Conservation (phyloP, 2,113 vertebrate species). For the Charina bottae region DNA sequence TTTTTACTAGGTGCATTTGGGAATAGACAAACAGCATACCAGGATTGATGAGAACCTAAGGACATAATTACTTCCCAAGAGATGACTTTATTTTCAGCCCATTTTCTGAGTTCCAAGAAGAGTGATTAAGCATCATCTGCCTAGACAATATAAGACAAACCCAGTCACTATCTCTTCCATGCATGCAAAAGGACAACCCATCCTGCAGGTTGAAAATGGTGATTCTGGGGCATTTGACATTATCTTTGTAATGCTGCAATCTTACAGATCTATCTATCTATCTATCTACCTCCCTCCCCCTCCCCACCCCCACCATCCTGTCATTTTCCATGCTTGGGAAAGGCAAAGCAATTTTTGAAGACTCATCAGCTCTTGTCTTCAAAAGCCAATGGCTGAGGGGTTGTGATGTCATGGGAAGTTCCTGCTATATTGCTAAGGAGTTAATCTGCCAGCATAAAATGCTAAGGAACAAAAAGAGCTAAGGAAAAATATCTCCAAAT, state of each 20-base stretch:
- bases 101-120: not conserved
- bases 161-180: not conserved
- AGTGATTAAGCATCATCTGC: not conserved
- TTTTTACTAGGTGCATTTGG: slow-evolving; percentile 35
- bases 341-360: not conserved
- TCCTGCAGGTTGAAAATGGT: not conserved
- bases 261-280: not conserved
- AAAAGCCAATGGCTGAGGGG: not conserved
- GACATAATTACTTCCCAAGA: slow-evolving; percentile 12
- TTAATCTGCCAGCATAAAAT: not conserved
- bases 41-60: slow-evolving; percentile 1
- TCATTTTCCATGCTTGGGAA: not conserved
- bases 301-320: not conserved
- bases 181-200: not conserved
- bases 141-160: not conserved
- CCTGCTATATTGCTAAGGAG: not conserved
- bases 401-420: not conserved
- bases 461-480: not conserved
- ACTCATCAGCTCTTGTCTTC: not conserved
- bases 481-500: not conserved
- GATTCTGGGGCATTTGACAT: not conserved
- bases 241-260: not conserved
- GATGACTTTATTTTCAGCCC: slow-evolving; percentile 5
- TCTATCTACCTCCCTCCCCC: no score
- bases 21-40: slow-evolving; percentile 24